These are phyloP conservation scores for Tapera naevia DNA, from an alignment of 2,797 vertebrate species.

Conservation along the genomic window DNA sequence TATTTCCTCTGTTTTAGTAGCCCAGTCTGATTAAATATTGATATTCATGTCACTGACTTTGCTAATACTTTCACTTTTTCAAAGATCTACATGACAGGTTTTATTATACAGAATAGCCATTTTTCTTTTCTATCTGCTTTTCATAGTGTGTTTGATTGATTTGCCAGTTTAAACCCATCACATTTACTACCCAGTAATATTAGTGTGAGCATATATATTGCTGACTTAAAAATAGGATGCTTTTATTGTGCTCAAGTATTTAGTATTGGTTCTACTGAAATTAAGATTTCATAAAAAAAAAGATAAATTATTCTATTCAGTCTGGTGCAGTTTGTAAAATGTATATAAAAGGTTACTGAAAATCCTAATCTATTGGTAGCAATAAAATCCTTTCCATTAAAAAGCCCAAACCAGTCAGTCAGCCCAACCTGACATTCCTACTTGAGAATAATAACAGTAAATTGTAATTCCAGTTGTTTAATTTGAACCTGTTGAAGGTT, in stretches of 20 bases:
- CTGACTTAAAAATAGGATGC: neutral
- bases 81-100: neutral
- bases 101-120: constrained; percentile 16
- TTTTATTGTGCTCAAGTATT: neutral
- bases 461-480: neutral
- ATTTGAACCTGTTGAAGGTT: neutral
- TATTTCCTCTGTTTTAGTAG: neutral
- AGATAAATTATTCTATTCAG: neutral
- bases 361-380: neutral
- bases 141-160: constrained; percentile 20
- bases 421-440: neutral
- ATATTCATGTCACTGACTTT: neutral
- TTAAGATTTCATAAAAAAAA: neutral
- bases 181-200: neutral
- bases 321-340: neutral
- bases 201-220: neutral
- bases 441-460: neutral
- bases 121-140: constrained; percentile 1
- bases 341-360: neutral
- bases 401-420: neutral
- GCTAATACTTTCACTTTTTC: neutral
- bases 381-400: neutral
- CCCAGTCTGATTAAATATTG: neutral
- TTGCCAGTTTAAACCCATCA: neutral
- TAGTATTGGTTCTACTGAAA: neutral